Percentiles rank a stretch among this genome's conserved stretches.
Evolutionary conservation across 2,888 invertebrate genomes (phyloP).

Genomic region (Smittia sp.): DNA sequence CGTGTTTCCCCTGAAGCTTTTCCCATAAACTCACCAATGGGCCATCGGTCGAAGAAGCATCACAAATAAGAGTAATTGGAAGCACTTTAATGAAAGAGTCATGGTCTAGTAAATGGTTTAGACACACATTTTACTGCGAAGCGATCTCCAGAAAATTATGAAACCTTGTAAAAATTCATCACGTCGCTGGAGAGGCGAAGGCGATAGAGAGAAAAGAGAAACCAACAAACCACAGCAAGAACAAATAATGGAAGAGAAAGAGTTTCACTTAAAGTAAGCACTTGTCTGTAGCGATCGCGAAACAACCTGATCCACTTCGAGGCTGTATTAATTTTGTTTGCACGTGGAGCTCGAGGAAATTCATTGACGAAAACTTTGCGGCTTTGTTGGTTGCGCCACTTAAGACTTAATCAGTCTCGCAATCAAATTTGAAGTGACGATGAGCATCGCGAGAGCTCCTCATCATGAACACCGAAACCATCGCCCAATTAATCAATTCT

Average conservation of each 20-base stretch:
- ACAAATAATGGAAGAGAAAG: background rate
- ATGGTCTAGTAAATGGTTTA: slow-evolving; percentile 27
- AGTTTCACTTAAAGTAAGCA: background rate
- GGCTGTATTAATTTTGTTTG: background rate
- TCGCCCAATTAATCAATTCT: background rate
- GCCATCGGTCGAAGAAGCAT: background rate
- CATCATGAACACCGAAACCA: too few relatives aligned
- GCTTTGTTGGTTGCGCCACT: background rate
- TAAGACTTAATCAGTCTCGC: background rate
- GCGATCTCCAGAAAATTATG: background rate
- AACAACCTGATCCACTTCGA: background rate
- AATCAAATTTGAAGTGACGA: background rate
- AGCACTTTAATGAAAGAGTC: background rate
- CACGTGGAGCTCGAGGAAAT: background rate
- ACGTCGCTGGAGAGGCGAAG: background rate
- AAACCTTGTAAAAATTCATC: background rate
- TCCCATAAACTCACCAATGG: background rate
- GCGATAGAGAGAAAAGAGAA: slow-evolving; percentile 5
- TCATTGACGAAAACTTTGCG: background rate
- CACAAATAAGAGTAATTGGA: background rate
- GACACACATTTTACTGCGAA: slow-evolving; percentile 12
- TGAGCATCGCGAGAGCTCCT: too few relatives aligned
- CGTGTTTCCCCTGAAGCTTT: background rate
- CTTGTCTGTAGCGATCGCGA: background rate
- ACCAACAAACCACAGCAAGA: slow-evolving; percentile 1